Evolutionary conservation across 2,888 invertebrate genomes (phyloP), one percentile per base, ranked within the genome.

Genomic region (Pseudococcus viburni): DNA sequence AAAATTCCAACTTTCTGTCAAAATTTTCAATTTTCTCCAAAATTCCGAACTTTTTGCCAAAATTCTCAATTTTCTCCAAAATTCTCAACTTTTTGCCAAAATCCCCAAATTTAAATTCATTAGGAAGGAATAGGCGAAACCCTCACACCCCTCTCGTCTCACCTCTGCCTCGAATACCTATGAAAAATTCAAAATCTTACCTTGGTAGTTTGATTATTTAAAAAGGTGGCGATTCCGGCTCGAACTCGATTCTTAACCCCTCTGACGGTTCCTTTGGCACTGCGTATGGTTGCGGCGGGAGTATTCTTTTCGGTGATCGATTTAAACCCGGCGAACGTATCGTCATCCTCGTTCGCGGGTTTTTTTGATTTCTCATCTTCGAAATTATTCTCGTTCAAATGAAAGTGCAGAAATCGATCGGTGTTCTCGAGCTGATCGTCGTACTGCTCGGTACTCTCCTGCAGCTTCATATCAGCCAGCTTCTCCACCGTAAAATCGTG

Each of bases 191-290:
- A 3, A 33, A 33, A 7, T 64, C 94, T 93, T 93, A 97, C 97
- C 96, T 96, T 97, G 89, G 95, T 94, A 90, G 93, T 94, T 91
- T 95, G 96, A 91, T 96, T 95, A 91, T 96, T 96, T 89, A 97
- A 94, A 92, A 98, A 98, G n/a, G 98, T 98, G 84, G 97, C 97
- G 91, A 98, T 98, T 89, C 98, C 98, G 90, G 97, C 97, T 90
- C 98, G 93, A 89, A 98, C 98, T 90, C 98, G 94, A 93, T 98
- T 98, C 93, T 96, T 97, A 90, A 98, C 97, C 89, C 98, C 98
- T 84, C 98, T 94, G 90, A 98, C 96, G 15, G 98, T 98, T 84
- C 98, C 98, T 91, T 96, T 96, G 88, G 96, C 95, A 93, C 98
- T 98, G 90, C 96, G 94, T 91, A 98, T 98, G 88, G 97, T 96